Evolutionary conservation across 2,113 vertebrate species (phyloP).

Genomic region (Emydura subglobosa): DNA sequence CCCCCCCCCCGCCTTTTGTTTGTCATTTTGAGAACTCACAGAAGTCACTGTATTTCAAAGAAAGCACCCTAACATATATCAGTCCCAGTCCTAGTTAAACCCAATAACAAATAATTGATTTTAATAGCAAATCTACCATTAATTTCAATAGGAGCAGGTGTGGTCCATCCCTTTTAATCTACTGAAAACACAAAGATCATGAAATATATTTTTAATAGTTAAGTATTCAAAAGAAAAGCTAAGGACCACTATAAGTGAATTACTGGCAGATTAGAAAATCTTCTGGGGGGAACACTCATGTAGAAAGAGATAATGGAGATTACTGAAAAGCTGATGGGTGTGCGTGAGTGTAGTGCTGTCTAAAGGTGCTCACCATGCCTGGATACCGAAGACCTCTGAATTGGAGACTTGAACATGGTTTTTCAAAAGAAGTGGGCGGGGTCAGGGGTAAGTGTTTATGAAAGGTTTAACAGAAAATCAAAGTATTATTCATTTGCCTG

Average conservation of each 20-base stretch:
- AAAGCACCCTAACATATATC: neutral
- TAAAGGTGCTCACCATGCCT: too few relatives aligned
- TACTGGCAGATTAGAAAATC: neutral
- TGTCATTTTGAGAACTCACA: neutral
- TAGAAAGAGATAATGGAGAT: neutral
- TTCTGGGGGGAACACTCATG: neutral
- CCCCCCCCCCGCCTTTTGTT: neutral
- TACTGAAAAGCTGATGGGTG: neutral
- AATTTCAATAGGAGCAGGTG: neutral
- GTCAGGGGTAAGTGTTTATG: too few relatives aligned
- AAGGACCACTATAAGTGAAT: neutral
- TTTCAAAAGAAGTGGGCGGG: too few relatives aligned
- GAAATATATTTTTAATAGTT: neutral
- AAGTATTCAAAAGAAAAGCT: constrained; percentile 19
- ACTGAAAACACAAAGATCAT: neutral
- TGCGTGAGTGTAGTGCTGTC: neutral
- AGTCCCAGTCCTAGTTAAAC: neutral
- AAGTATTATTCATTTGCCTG: neutral
- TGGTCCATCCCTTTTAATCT: neutral
- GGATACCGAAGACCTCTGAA: too few relatives aligned
- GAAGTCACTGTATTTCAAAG: neutral
- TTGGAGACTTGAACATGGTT: too few relatives aligned
- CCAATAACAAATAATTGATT: neutral
- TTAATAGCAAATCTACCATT: neutral
- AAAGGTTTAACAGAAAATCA: too few relatives aligned